phyloP scores from a whole-genome alignment of 1,140 invertebrate genomes.

The Dryas iulia region DNA sequence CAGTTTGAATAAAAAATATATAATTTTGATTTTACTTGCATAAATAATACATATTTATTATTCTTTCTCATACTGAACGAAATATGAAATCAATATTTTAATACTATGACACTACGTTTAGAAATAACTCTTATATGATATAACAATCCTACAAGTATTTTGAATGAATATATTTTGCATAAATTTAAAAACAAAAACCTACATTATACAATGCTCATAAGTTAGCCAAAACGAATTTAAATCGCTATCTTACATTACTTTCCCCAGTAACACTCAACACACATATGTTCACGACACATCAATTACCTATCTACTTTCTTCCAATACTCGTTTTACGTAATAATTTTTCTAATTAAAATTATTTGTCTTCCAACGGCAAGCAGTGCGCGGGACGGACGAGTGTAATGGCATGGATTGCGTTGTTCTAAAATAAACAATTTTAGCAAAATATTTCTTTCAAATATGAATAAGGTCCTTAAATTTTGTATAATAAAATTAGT shows the following conservation, averaged over 20 bases:
- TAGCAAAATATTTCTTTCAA: slow-evolving; percentile 14
- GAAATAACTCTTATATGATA: too few species aligned
- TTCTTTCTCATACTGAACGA: too few species aligned
- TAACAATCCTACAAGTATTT: too few species aligned
- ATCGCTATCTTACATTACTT: not conserved
- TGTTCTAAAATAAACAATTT: slow-evolving; percentile 10
- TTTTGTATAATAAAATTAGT: not conserved
- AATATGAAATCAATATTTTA: too few species aligned
- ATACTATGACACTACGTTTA: too few species aligned
- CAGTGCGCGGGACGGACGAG: slow-evolving; percentile 35
- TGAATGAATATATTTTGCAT: too few species aligned
- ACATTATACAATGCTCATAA: not conserved
- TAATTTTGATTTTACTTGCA: too few species aligned
- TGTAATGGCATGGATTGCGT: slow-evolving; percentile 19
- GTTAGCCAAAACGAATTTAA: not conserved
- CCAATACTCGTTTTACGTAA: slow-evolving; percentile 15
- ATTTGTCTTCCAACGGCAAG: slow-evolving; percentile 35
- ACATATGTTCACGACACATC: not conserved
- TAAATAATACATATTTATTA: too few species aligned
- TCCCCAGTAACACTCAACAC: not conserved
- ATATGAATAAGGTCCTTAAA: not conserved
- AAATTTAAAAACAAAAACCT: too few species aligned
- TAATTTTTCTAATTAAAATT: slow-evolving; percentile 37
- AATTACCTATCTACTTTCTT: slow-evolving; percentile 13
- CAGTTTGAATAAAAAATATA: too few species aligned